Base-by-base conservation (phyloP, 2,113 vertebrate genomes). In the Platichthys stellatus region DNA sequence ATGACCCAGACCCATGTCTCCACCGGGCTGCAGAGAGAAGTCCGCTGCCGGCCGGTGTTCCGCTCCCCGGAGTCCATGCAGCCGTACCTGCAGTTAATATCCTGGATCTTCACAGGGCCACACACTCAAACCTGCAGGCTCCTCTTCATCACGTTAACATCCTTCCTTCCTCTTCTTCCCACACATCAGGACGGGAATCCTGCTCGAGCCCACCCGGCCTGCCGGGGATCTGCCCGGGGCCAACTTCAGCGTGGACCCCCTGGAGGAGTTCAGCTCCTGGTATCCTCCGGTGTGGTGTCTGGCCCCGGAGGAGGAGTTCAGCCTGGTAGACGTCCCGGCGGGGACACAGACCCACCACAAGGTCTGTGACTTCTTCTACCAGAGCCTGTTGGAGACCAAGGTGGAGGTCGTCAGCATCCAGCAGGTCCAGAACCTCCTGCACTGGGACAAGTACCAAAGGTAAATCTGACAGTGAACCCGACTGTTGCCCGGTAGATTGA, bases 371-470 rank as follows among this genome's bases (percentile, higher is more conserved):
- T 8, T 88, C 28, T 92, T 92, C 83, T 54, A 68, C 35, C 24
- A 75, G 24, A 90, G 54, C 61, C 35, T 92, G n/a, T 17, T 78
- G 0, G 84, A 92, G 74, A 85, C 59, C 51, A 31, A 38, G 38
- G 47, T 81, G 57, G 90, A 91, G 60, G 66, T 93, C 15, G 0
- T 89, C 31, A 62, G 67, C 82, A 88, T 93, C 80, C 78, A 89
- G 47, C 90, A 91, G 78, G 43, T 92, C 64, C 91, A 93, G 86
- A 93, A 92, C 62, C 12, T 78, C n/a, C 69, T 92, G 47, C 90
- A 87, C 64, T 93, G 92, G 92, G 92, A 92, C 70, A 92, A 87
- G 70, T 93, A 88, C 61, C 89, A 90, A 77, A 91, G 92, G 92
- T 62, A 40, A n/a, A 47, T 47, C 12, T 14, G 3, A 47, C 45